Evolutionary conservation across 2,113 vertebrate genomes (phyloP), one percentile per base, ranked within the genome.

Genomic region (Hassar affinis): DNA sequence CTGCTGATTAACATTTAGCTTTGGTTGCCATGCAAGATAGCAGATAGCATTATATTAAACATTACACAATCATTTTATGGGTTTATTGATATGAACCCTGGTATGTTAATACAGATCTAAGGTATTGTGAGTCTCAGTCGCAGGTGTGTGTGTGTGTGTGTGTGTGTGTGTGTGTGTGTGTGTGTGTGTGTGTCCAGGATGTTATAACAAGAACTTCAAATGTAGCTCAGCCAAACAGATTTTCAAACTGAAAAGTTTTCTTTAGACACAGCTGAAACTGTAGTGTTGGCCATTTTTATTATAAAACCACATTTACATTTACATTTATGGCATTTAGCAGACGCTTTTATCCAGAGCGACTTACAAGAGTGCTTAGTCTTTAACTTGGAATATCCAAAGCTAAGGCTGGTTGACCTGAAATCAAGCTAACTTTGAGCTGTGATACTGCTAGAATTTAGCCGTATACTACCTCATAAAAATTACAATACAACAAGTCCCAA

Each of bases 31-130:
- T 54, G 72, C 72, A 76, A 76, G 49, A 22, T 18, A 22, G 54
- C 49, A 76, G 72, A 33, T 9, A 52, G 8, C n/a, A 33, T 52
- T 75, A 52, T 72, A 72, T n/a, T 72, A n/a, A n/a, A 75, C n/a
- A 75, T n/a, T n/a, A 27, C 30, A 52, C 47, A 75, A 51, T 52
- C 18, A 20, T 71, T 9, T 52, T 6, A 30, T 2, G 18, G 49
- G 20, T 33, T 33, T 76, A 76, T 54, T 54, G n/a, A 76, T 76
- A 4, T 11, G 22, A 54, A 52, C 9, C 17, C 17, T 54, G 15
- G 49, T 20, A 33, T 8, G 33, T 76, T 52, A 33, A 52, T 52
- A n/a, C 49, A 51, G 27, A 75, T 9, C 71, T 52, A n/a, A 33
- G 49, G 52, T 30, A 75, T 52, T 30, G n/a, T 74, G 22, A 33